Percentiles rank a stretch among this genome's conserved stretches.
Evolutionary conservation across 2,888 invertebrate species (phyloP).

Genomic region (Gortyna flavago): DNA sequence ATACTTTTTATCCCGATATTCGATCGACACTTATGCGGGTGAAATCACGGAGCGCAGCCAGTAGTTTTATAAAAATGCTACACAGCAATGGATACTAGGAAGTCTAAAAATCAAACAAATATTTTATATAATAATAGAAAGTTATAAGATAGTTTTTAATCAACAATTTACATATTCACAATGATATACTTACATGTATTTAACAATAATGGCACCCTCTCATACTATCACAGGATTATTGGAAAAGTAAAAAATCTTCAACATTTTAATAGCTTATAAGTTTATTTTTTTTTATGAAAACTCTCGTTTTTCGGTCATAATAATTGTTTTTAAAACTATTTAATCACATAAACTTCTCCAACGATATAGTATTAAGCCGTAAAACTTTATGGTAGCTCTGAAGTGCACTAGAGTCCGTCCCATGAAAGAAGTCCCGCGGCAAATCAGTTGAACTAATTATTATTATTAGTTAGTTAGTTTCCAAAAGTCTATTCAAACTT

Average conservation of each 20-base stretch:
- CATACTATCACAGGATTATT: constrained; percentile 34
- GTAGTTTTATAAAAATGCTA: neutral
- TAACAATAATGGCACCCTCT: constrained; percentile 27
- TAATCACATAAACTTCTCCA: neutral
- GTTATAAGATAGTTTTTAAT: constrained; percentile 43
- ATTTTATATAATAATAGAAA: constrained; percentile 1
- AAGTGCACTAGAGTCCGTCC: too few species aligned
- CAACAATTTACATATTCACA: constrained; percentile 56
- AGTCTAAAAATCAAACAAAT: neutral
- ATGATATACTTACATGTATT: constrained; percentile 22
- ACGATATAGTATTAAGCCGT: too few species aligned
- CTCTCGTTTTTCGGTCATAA: too few species aligned
- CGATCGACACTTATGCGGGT: too few species aligned
- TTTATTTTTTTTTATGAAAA: neutral
- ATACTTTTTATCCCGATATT: too few species aligned
- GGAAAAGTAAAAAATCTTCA: constrained; percentile 1
- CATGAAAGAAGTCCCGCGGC: too few species aligned
- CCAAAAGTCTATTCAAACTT: too few species aligned
- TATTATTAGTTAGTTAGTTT: too few species aligned
- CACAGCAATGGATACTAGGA: neutral
- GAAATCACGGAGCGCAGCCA: too few species aligned
- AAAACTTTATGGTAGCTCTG: too few species aligned
- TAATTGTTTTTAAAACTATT: constrained; percentile 17
- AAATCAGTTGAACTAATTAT: too few species aligned
- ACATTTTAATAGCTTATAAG: neutral